Conservation (phyloP, 1,140 invertebrate species). For the Dolichoris vasculosae region DNA sequence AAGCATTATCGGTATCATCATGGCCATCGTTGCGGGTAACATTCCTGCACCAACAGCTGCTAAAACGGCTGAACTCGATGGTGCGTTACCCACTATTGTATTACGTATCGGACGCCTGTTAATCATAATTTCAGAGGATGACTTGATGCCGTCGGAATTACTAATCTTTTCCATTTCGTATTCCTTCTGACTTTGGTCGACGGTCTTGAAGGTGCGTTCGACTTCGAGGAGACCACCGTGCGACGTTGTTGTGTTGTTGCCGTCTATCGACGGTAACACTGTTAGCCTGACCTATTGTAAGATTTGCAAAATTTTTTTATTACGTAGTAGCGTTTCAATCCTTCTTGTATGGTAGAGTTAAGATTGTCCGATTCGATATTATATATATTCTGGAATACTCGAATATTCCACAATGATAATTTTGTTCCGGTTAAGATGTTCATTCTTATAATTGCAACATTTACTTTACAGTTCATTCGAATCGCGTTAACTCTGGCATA, state of each 20-base stretch:
- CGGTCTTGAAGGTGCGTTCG: constrained; percentile 80
- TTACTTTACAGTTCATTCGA: too few species aligned
- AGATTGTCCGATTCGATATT: too few species aligned
- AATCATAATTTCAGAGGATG: not conserved
- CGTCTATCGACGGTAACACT: constrained; percentile 81
- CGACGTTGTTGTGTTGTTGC: constrained; percentile 81
- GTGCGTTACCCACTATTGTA: not conserved
- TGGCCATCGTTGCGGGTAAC: constrained; percentile 85
- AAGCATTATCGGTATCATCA: constrained; percentile 85
- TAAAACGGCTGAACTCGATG: constrained; percentile 77
- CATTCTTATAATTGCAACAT: too few species aligned
- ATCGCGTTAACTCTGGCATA: too few species aligned
- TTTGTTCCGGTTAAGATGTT: not conserved
- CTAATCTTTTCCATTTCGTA: constrained; percentile 69
- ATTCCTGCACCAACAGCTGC: constrained; percentile 85
- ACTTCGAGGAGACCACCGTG: constrained; percentile 85
- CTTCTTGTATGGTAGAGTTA: not conserved
- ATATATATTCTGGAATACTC: too few species aligned
- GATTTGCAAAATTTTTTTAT: not conserved
- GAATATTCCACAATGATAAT: too few species aligned
- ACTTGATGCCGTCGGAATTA: not conserved
- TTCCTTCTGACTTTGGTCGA: constrained; percentile 77
- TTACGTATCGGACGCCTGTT: constrained; percentile 31
- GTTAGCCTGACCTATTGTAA: constrained; percentile 78
- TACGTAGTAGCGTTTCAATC: not conserved